Percentiles rank a stretch among this genome's conserved stretches.
Evolutionary conservation across 1,140 invertebrate genomes (phyloP).

Genomic region (Penaeus chinensis): DNA sequence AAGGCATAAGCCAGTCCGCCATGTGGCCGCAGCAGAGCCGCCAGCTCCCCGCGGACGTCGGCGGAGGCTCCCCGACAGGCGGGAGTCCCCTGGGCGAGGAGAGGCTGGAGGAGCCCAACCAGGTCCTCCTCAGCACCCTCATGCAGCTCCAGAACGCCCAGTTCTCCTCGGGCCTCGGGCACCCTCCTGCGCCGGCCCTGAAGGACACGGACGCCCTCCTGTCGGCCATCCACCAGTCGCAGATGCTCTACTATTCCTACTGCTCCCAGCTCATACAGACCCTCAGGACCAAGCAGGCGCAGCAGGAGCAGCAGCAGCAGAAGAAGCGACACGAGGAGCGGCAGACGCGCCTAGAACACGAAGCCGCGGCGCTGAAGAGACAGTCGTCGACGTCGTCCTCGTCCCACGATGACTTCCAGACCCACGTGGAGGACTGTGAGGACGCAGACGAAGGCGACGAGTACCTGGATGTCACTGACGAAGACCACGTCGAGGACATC

Average conservation of each 20-base stretch:
- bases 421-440: neutral
- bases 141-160: constrained; percentile 31
- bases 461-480: neutral
- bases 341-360: neutral
- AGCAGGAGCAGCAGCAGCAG: constrained; percentile 15
- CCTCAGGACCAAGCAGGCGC: constrained; percentile 23
- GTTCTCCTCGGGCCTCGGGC: neutral
- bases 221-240: constrained; percentile 41
- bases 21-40: constrained; percentile 43
- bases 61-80: neutral
- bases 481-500: neutral
- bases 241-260: constrained; percentile 52
- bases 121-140: constrained; percentile 23
- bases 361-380: neutral
- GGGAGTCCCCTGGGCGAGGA: neutral
- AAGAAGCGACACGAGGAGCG: constrained; percentile 1
- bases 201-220: constrained; percentile 50
- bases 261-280: constrained; percentile 50
- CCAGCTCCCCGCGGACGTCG: constrained; percentile 2
- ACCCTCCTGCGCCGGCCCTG: neutral
- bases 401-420: no score
- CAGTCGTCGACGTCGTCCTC: constrained; percentile 1
- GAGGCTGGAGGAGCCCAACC: neutral
- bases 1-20: constrained; percentile 43
- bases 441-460: neutral